Conservation (phyloP, 1,140 invertebrate species). For the Schlechtendalia chinensis region DNA sequence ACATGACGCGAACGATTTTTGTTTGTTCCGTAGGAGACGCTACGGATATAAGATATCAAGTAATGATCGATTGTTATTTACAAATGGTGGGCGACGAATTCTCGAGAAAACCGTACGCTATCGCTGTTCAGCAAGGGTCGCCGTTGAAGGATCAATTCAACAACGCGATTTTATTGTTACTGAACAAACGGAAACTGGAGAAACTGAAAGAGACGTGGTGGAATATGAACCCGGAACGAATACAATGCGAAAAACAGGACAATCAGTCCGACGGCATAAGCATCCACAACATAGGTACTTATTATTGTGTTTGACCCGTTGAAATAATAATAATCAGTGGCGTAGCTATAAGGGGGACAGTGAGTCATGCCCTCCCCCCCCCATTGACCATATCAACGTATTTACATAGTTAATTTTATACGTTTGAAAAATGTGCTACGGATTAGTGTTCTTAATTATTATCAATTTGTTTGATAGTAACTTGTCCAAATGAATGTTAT, state of each 20-base stretch:
- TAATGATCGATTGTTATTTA: slow-evolving; percentile 86
- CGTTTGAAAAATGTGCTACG: too few species aligned
- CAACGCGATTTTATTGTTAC: slow-evolving; percentile 84
- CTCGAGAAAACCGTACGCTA: slow-evolving; percentile 92
- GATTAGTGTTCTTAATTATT: too few species aligned
- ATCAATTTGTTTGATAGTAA: too few species aligned
- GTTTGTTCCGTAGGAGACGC: slow-evolving; percentile 69
- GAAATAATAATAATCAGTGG: too few species aligned
- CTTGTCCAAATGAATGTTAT: too few species aligned
- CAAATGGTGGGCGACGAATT: slow-evolving; percentile 92
- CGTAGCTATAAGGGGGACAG: too few species aligned
- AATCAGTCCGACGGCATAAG: slow-evolving; percentile 95
- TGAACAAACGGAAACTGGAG: slow-evolving; percentile 90
- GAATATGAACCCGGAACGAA: slow-evolving; percentile 77
- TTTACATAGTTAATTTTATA: too few species aligned
- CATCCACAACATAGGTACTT: slow-evolving; percentile 85
- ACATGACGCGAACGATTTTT: background rate
- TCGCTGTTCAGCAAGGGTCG: slow-evolving; percentile 94
- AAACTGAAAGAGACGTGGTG: slow-evolving; percentile 95
- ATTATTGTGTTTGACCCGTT: too few species aligned
- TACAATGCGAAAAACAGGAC: slow-evolving; percentile 81
- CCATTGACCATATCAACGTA: too few species aligned
- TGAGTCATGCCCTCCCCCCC: too few species aligned
- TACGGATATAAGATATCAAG: slow-evolving; percentile 84
- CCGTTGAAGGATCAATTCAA: slow-evolving; percentile 88